A percentile compares a stretch with the other conserved stretches of the same genome.
phyloP scores from a whole-genome alignment of 2,113 vertebrate species.

The Dunckerocampus dactyliophorus region DNA sequence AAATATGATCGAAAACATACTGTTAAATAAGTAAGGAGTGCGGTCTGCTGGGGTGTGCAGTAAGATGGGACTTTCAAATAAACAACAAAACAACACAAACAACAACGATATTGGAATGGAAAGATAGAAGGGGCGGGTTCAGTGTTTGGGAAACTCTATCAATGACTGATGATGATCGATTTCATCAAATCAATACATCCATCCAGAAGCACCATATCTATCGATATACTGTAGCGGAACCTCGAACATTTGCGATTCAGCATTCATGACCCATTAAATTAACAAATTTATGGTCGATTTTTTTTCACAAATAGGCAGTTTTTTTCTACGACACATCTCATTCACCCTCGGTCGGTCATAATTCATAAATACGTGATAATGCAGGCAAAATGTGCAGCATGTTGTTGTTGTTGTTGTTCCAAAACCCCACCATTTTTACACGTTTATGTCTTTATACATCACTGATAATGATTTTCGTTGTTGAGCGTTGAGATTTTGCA shows the following conservation, averaged over 20 bases:
- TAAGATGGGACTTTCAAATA: constrained; percentile 47
- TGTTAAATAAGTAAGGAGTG: constrained; percentile 72
- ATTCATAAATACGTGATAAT: no score
- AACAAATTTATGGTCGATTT: no score
- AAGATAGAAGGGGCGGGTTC: constrained; percentile 1
- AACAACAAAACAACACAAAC: constrained; percentile 62
- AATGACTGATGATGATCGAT: neutral
- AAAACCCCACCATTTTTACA: no score
- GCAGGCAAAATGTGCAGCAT: no score
- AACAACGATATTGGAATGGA: constrained; percentile 36
- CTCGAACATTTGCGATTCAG: neutral
- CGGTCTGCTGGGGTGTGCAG: constrained; percentile 32
- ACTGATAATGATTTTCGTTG: no score
- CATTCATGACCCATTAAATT: neutral
- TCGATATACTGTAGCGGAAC: neutral
- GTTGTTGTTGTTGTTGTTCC: no score
- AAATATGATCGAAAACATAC: constrained; percentile 71
- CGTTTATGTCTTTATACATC: no score
- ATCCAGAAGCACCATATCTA: neutral
- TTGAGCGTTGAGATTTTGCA: no score
- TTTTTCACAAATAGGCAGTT: no score
- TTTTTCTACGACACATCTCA: no score
- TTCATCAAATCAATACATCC: neutral
- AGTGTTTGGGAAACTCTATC: neutral
- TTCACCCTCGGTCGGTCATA: no score